Conservation (phyloP, 92 coral and sea anemone species). For the Nematostella vectensis region DNA sequence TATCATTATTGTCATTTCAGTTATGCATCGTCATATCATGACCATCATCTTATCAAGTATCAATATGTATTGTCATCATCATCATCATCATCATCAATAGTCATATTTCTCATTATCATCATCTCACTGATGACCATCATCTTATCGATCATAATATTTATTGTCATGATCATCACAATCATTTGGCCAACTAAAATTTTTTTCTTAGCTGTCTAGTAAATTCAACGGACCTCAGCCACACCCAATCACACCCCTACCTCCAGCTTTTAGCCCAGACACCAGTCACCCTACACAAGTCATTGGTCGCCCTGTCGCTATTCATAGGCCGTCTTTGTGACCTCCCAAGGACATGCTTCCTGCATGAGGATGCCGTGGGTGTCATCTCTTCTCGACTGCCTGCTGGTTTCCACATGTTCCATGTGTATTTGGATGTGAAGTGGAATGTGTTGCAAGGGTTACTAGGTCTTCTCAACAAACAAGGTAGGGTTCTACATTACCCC, state of each 20-base stretch:
- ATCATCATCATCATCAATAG: no score
- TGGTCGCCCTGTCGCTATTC: conserved; percentile 53
- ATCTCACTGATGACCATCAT: no score
- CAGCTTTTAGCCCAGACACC: conserved; percentile 36
- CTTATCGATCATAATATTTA: neutral
- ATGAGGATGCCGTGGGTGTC: conserved; percentile 30
- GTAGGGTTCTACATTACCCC: conserved; percentile 16
- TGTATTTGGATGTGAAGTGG: conserved; percentile 80
- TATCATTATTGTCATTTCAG: no score
- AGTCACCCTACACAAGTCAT: conserved; percentile 39
- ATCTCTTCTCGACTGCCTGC: conserved; percentile 40
- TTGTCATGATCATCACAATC: neutral
- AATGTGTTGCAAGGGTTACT: conserved; percentile 56
- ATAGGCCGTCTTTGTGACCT: conserved; percentile 63
- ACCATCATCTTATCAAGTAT: no score
- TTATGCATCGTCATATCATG: no score
- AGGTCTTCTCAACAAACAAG: conserved; percentile 49
- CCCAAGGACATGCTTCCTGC: conserved; percentile 45
- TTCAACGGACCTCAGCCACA: neutral
- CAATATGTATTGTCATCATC: no score
- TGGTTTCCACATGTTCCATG: conserved; percentile 70
- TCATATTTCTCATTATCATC: no score
- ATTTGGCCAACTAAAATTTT: neutral
- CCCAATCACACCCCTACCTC: conserved; percentile 20
- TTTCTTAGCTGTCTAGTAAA: conserved; percentile 7